These are phyloP conservation scores for Berghia stephanieae DNA, from an alignment of 1,140 invertebrate species.

Conservation along the genomic window DNA sequence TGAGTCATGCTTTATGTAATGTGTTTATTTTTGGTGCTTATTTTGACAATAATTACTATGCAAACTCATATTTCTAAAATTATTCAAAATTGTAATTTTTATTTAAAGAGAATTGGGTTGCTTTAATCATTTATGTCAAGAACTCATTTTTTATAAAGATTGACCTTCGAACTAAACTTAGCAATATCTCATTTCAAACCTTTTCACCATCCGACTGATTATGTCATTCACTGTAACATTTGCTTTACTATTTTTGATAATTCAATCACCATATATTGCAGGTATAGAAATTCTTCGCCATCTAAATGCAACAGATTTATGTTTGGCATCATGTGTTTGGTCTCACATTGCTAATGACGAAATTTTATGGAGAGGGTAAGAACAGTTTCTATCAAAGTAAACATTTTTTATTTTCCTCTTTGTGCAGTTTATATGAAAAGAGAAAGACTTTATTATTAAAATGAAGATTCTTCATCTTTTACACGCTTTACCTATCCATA, in stretches of 20 bases:
- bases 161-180: no score
- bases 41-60: no score
- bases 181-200: no score
- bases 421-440: no score
- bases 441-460: background rate
- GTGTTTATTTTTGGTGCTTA: no score
- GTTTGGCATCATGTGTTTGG: slow-evolving; percentile 72
- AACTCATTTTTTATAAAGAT: no score
- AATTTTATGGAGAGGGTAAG: slow-evolving; percentile 69
- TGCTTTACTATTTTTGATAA: background rate
- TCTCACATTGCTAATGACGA: slow-evolving; percentile 69
- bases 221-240: background rate
- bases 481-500: background rate
- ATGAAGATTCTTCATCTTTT: background rate
- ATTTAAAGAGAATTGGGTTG: background rate
- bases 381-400: slow-evolving; percentile 9
- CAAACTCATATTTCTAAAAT: no score
- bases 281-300: slow-evolving; percentile 68
- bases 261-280: background rate
- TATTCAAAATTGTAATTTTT: no score
- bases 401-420: background rate
- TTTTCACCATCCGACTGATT: no score
- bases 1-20: no score
- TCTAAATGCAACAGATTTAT: slow-evolving; percentile 71
- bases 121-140: background rate